Evolutionary conservation across 2,113 vertebrate genomes (phyloP).

Genomic region (Megaptera novaeangliae): DNA sequence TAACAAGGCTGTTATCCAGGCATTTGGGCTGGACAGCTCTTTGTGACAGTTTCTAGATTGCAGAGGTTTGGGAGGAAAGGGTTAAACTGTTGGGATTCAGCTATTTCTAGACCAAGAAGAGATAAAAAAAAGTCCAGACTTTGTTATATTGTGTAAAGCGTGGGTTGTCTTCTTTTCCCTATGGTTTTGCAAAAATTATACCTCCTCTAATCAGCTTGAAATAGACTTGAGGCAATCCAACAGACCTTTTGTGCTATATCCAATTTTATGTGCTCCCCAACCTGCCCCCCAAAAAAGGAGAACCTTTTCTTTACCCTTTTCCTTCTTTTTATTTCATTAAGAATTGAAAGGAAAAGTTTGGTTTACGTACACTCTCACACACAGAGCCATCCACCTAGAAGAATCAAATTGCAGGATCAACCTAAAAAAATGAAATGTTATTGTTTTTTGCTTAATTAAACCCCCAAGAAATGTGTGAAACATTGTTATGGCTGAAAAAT

Average conservation of each 20-base stretch:
- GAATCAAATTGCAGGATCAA: slow-evolving; percentile 62
- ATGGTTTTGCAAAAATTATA: slow-evolving; percentile 16
- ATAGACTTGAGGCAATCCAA: neutral
- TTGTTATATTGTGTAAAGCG: neutral
- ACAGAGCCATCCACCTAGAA: neutral
- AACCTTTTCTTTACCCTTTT: neutral
- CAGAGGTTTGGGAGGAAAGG: neutral
- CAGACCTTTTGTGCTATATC: neutral
- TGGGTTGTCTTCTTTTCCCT: neutral
- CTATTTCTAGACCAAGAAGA: neutral
- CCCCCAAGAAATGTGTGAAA: slow-evolving; percentile 76
- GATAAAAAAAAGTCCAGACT: neutral
- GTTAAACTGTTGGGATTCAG: neutral
- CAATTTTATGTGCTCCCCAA: neutral
- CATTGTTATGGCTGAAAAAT: slow-evolving; percentile 81
- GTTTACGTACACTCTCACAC: neutral
- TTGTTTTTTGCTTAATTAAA: slow-evolving; percentile 84
- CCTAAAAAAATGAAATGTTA: slow-evolving; percentile 77
- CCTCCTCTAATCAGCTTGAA: slow-evolving; percentile 58
- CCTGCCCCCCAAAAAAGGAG: too few species aligned
- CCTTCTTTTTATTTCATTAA: neutral
- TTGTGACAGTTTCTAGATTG: neutral
- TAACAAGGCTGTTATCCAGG: neutral
- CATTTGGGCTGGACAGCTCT: neutral
- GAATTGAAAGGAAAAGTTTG: slow-evolving; percentile 49